Evolutionary conservation across 2,113 vertebrate genomes (phyloP).

Genomic region (Leucoraja erinaceus): DNA sequence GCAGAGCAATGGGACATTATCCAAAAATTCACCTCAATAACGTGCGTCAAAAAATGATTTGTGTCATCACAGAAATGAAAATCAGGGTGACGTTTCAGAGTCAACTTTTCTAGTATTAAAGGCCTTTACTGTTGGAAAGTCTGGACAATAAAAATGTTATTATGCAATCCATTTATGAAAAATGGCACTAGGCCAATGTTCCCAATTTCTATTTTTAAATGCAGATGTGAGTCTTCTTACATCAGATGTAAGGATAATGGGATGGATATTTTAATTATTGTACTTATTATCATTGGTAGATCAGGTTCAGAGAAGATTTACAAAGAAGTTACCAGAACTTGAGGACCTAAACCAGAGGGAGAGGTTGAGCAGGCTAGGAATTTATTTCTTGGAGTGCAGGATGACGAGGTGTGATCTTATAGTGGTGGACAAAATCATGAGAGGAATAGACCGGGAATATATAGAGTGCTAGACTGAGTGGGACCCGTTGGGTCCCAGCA

Average conservation of each 20-base stretch:
- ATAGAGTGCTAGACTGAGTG: no score
- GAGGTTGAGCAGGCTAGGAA: no score
- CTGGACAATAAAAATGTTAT: not conserved
- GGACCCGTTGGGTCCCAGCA: no score
- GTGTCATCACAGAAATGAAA: not conserved
- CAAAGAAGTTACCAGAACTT: no score
- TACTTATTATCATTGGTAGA: no score
- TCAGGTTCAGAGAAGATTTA: no score
- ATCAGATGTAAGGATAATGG: not conserved
- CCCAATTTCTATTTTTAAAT: not conserved
- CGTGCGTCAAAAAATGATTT: not conserved
- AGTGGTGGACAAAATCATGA: no score
- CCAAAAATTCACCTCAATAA: not conserved
- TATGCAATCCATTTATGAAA: not conserved
- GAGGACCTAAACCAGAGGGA: no score
- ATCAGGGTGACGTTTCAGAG: not conserved
- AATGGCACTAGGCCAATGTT: not conserved
- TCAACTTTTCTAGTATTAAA: not conserved
- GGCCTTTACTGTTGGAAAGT: not conserved
- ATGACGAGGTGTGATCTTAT: no score
- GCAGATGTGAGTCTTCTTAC: not conserved
- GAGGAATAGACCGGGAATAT: no score
- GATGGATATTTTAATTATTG: not conserved
- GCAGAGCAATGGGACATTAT: not conserved
- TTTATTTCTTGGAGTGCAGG: no score